Conservation (phyloP, 2,888 invertebrate genomes). For the Pandemis heparana region DNA sequence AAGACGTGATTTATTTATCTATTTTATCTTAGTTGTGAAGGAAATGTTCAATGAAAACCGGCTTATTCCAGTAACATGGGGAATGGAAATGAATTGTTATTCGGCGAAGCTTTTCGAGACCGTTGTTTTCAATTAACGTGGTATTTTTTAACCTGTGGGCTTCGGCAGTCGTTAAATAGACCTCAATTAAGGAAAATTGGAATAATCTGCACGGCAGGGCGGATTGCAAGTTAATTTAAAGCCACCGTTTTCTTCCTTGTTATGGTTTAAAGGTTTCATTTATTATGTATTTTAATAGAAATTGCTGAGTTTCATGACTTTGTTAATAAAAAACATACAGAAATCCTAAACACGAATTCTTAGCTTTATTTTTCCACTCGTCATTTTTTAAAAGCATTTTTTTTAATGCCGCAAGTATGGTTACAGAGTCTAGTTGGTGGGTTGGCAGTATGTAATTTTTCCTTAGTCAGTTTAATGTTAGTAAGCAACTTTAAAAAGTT, state of each 20-base stretch:
- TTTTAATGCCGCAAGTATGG: too few species aligned
- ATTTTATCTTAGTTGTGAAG: neutral
- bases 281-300: neutral
- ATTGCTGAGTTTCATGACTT: neutral
- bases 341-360: too few species aligned
- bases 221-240: neutral
- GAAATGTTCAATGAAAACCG: neutral
- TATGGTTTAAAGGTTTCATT: neutral
- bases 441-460: too few species aligned
- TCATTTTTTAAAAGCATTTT: too few species aligned
- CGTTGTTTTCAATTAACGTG: neutral
- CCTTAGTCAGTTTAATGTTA: too few species aligned
- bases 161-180: constrained; percentile 2
- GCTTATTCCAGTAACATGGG: neutral
- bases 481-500: too few species aligned
- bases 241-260: neutral
- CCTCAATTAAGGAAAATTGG: neutral
- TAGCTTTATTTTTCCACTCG: too few species aligned
- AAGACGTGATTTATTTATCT: too few species aligned
- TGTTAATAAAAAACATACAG: too few species aligned
- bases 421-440: too few species aligned
- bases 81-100: neutral
- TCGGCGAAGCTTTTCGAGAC: neutral
- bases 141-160: neutral
- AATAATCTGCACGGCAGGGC: neutral